These are phyloP conservation scores for Phycodurus eques DNA, from an alignment of 2,113 vertebrate species.

Conservation along the genomic window DNA sequence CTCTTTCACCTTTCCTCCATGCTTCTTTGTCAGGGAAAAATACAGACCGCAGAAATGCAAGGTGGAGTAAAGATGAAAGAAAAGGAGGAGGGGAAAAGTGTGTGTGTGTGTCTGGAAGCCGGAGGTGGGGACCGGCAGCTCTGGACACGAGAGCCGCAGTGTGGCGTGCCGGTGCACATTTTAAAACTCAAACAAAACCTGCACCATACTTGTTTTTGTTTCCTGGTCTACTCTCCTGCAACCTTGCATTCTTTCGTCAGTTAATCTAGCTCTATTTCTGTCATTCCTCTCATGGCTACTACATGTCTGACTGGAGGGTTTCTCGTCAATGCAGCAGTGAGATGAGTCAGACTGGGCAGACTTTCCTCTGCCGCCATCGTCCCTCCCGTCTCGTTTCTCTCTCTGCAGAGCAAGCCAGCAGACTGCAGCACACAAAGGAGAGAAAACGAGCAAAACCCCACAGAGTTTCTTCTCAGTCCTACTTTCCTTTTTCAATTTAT, in stretches of 20 bases:
- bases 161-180: slow-evolving; percentile 79
- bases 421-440: slow-evolving; percentile 50
- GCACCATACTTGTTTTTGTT: slow-evolving; percentile 45
- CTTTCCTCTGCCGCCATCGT: slow-evolving; percentile 48
- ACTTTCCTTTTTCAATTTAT: slow-evolving; percentile 3
- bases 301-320: slow-evolving; percentile 71
- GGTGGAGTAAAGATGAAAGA: neutral
- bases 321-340: slow-evolving; percentile 67
- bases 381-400: slow-evolving; percentile 19
- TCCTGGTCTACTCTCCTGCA: slow-evolving; percentile 12
- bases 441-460: slow-evolving; percentile 23
- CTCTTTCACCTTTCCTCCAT: slow-evolving; percentile 40
- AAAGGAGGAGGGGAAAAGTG: slow-evolving; percentile 2
- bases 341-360: slow-evolving; percentile 72
- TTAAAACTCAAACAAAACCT: slow-evolving; percentile 61
- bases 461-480: slow-evolving; percentile 14
- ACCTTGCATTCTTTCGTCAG: neutral
- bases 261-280: slow-evolving; percentile 27
- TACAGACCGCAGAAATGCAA: slow-evolving; percentile 46
- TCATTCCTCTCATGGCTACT: slow-evolving; percentile 53
- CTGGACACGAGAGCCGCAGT: slow-evolving; percentile 72
- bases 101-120: slow-evolving; percentile 12
- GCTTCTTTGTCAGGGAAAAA: slow-evolving; percentile 28
- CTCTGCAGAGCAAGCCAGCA: slow-evolving; percentile 49
- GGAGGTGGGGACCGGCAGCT: slow-evolving; percentile 51